Evolutionary conservation across 2,888 invertebrate species (phyloP).

Genomic region (Pegoplata infirma): DNA sequence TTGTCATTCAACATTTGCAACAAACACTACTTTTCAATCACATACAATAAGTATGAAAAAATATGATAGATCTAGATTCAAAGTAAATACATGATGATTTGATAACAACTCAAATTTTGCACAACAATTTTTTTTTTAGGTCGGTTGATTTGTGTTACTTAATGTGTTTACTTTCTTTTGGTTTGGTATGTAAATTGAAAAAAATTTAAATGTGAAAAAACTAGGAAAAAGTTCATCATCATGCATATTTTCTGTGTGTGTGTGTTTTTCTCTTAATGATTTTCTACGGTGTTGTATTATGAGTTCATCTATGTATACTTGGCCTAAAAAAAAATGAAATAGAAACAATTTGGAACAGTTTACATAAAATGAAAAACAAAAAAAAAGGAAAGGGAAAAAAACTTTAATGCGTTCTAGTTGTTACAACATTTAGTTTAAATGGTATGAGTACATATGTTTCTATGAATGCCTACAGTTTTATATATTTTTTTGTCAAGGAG

Average conservation of each 20-base stretch:
- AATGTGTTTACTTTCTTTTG: conserved; percentile 42
- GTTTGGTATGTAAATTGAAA: neutral
- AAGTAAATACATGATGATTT: conserved; percentile 59
- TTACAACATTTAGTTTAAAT: conserved; percentile 44
- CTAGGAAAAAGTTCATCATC: neutral
- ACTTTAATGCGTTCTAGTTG: conserved; percentile 44
- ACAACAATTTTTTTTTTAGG: conserved; percentile 57
- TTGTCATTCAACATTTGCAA: neutral
- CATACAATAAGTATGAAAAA: neutral
- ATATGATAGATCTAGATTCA: conserved; percentile 3
- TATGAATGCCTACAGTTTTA: neutral
- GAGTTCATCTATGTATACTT: conserved; percentile 56
- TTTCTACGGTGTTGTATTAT: conserved; percentile 23
- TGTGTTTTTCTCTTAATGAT: conserved; percentile 17
- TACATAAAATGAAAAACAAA: conserved; percentile 42
- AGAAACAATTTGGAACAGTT: conserved; percentile 52
- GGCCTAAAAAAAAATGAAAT: conserved; percentile 47
- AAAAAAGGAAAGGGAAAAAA: neutral
- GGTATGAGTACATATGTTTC: too few relatives aligned
- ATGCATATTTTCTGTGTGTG: neutral
- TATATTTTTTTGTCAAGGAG: conserved; percentile 47
- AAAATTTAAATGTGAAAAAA: neutral
- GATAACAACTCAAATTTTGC: conserved; percentile 51
- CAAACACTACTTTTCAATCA: neutral
- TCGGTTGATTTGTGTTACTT: conserved; percentile 50